A percentile compares a stretch with the other conserved stretches of the same genome.
Conservation (phyloP, 2,113 vertebrate genomes). For the Pterocles gutturalis region DNA sequence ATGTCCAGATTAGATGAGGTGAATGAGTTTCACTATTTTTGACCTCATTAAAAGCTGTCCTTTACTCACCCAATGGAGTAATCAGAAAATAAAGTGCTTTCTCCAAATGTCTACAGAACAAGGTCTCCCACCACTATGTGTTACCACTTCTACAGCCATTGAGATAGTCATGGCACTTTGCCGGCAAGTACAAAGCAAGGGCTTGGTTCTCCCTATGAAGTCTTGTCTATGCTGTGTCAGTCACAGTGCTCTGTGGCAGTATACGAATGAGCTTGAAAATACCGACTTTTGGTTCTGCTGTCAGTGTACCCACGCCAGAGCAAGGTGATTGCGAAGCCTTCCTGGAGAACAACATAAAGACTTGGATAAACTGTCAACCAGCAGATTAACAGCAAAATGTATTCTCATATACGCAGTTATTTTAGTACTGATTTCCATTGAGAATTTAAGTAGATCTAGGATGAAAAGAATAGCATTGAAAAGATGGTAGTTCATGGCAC, state of each 20-base stretch:
- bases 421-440: not conserved
- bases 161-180: not conserved
- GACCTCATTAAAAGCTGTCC: not conserved
- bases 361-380: not conserved
- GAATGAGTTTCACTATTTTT: not conserved
- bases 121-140: not conserved
- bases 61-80: not conserved
- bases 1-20: not conserved
- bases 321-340: not conserved
- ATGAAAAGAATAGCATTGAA: not conserved
- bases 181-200: not conserved
- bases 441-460: not conserved
- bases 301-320: not conserved
- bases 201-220: not conserved
- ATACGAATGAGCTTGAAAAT: not conserved
- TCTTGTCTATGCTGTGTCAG: accelerated
- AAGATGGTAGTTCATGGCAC: not conserved
- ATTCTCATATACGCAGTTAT: not conserved
- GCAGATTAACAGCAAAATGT: not conserved
- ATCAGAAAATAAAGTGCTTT: not conserved
- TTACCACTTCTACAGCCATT: not conserved
- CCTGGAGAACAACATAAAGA: not conserved
- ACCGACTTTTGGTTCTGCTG: not conserved
- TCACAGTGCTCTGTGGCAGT: not conserved
- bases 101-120: not conserved